phyloP scores from a whole-genome alignment of 2,797 vertebrate species.

The Mus minutoides region DNA sequence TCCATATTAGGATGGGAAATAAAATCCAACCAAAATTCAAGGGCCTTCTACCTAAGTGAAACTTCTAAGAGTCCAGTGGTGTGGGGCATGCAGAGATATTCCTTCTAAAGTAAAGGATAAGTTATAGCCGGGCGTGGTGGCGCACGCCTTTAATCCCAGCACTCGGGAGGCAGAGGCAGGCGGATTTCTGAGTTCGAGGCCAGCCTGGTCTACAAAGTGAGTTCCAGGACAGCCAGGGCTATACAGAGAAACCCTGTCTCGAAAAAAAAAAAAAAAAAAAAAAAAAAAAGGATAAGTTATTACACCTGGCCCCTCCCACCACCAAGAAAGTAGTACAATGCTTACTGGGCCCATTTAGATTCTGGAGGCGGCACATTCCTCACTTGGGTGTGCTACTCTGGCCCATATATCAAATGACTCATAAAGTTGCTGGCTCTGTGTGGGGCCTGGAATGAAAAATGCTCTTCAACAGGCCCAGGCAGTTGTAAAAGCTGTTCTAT shows the following conservation, averaged over 20 bases:
- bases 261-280: no score
- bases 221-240: no score
- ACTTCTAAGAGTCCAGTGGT: background rate
- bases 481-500: background rate
- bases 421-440: background rate
- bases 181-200: no score
- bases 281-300: background rate
- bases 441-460: background rate
- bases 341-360: background rate
- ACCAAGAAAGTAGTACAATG: background rate
- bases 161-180: no score
- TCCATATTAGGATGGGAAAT: background rate
- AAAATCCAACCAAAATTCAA: background rate
- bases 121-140: no score
- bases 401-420: background rate
- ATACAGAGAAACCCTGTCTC: no score
- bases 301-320: background rate
- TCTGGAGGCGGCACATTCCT: background rate
- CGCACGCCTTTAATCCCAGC: no score
- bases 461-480: background rate
- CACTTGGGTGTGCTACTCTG: background rate
- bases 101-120: background rate
- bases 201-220: no score
- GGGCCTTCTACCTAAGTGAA: background rate
- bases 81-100: background rate